Conservation (phyloP, 2,888 invertebrate genomes). For the Oxystoma pomonae region DNA sequence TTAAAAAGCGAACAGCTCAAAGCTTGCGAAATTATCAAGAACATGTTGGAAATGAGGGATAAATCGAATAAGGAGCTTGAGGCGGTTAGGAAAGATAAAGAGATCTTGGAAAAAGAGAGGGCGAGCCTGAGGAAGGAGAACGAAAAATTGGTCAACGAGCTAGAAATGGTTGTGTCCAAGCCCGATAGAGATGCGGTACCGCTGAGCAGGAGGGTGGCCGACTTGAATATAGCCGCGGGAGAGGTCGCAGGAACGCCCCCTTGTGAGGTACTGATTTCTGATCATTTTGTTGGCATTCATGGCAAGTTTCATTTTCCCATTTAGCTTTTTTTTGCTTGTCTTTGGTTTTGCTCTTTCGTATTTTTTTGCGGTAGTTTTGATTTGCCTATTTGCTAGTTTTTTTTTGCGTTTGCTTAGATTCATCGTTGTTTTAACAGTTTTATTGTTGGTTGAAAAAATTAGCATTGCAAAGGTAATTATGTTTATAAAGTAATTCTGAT, state of each 20-base stretch:
- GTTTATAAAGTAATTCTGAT: no score
- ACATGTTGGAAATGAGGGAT: constrained; percentile 41
- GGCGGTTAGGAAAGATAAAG: constrained; percentile 36
- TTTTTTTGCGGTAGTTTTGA: no score
- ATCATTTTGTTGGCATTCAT: constrained; percentile 15
- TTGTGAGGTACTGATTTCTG: constrained; percentile 36
- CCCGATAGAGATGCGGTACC: constrained; percentile 17
- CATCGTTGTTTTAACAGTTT: no score
- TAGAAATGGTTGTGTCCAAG: constrained; percentile 35
- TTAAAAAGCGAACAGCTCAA: constrained; percentile 45
- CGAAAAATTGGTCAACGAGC: constrained; percentile 16
- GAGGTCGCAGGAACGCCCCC: constrained; percentile 30
- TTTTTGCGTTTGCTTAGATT: no score
- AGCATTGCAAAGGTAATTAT: no score
- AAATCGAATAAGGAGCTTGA: constrained; percentile 40
- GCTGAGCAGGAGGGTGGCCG: constrained; percentile 8
- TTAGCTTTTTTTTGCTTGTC: no score
- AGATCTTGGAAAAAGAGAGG: constrained; percentile 14
- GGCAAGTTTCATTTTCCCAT: constrained; percentile 22
- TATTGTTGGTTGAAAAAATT: no score
- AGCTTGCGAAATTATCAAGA: constrained; percentile 46
- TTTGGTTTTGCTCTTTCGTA: no score
- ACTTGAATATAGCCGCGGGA: constrained; percentile 12
- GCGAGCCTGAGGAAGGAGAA: constrained; percentile 14
- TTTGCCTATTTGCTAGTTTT: no score